Evolutionary conservation across 2,797 vertebrate species (phyloP).

Genomic region (Mionectes olivaceus): DNA sequence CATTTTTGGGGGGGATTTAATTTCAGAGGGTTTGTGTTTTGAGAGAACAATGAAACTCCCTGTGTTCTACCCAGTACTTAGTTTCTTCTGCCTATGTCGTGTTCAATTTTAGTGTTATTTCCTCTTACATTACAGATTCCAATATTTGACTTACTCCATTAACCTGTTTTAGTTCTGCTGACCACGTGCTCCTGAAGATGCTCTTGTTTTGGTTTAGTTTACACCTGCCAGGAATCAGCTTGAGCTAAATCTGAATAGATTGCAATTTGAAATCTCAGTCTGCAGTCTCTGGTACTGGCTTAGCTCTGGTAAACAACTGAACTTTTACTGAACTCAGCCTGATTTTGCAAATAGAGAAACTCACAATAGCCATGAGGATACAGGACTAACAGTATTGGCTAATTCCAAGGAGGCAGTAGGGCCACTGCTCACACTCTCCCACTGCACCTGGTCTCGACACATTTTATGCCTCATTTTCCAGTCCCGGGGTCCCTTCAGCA

Average conservation of each 20-base stretch:
- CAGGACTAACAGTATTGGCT: not conserved
- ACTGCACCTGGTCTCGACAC: not conserved
- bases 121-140: not conserved
- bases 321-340: not conserved
- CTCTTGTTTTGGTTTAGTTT: constrained; percentile 9
- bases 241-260: constrained; percentile 19
- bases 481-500: constrained; percentile 39
- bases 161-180: not conserved
- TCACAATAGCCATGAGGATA: not conserved
- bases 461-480: not conserved
- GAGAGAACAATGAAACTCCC: not conserved
- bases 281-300: constrained; percentile 14
- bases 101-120: not conserved
- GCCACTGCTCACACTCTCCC: not conserved
- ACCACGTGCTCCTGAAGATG: not conserved
- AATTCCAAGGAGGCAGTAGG: not conserved
- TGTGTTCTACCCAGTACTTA: not conserved
- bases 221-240: constrained; percentile 33
- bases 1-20: not conserved
- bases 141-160: not conserved
- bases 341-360: not conserved
- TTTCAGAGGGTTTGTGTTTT: constrained; percentile 4
- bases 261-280: not conserved
- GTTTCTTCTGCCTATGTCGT: not conserved
- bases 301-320: not conserved